Evolutionary conservation across 2,888 invertebrate genomes (phyloP), one percentile per base, ranked within the genome.

Genomic region (Frankliniella intonsa): DNA sequence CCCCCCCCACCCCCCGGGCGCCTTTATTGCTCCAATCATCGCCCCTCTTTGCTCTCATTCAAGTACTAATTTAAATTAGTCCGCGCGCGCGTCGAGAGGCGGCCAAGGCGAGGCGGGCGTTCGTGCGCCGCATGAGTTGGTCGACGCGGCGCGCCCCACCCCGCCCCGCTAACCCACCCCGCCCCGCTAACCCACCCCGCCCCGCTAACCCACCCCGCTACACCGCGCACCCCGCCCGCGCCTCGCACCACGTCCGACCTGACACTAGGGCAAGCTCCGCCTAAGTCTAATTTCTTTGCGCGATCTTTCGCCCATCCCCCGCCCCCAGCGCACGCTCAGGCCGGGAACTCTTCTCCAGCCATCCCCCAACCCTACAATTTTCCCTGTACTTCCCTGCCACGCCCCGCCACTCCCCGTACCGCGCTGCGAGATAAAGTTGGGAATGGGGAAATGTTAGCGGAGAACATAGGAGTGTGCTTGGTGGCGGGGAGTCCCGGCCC

Each of bases 261-360:
- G 19, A 17, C 17, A n/a, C 62, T 62, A 8, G 7, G 62, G 38
- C 38, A 55, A 55, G 55, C 14, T 14, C 55, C 14, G 55, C 55
- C 22, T 12, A 10, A 22, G 69, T 76, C 69, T 76, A 76, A 76
- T 76, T 76, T 76, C 69, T 76, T 76, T 76, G 69, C 22, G 69
- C 22, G 25, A 76, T 76, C 69, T 76, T 12, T 76, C 10, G 38
- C 38, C 5, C 62, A 62, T 55, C 62, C 62, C n/a, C 62, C 62
- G 14, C 11, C 62, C 62, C 19, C 62, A 7, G 17, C 62, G 7
- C 19, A 17, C 62, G 55, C 55, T 1, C 14, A 12, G 12, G 55
- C 9, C 51, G 51, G 51, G 51, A 14, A 14, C 10, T 9, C 10
- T 9, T 9, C 10, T 9, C 10, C 10, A 14, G 51, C 51, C n/a